Evolutionary conservation across 1,140 invertebrate genomes (phyloP), one percentile per base, ranked within the genome.

Genomic region (Riptortus pedestris): DNA sequence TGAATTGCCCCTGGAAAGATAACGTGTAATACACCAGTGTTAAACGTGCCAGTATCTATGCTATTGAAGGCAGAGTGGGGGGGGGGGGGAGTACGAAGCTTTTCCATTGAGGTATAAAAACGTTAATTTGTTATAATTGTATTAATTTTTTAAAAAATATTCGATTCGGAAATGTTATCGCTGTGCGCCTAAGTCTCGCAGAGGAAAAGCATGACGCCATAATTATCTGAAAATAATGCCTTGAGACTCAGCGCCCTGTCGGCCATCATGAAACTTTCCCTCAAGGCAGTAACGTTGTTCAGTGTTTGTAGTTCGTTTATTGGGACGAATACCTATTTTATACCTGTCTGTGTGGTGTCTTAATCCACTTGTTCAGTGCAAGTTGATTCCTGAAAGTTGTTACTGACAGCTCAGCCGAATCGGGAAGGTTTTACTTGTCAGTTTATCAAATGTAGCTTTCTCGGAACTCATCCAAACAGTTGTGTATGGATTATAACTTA

Each of bases 251-350:
- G 51, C 51, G 51, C 51, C 51, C 51, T 55, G 51, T 26, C 51
- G n/a, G 51, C 51, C 51, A 55, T 55, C 9, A 55, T 55, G 51
- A 55, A 55, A 55, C 51, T 55, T 55, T 55, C 51, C 51, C 51
- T 55, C 51, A 55, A 55, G 51, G 51, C 51, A 55, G 51, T 24
- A 14, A 55, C 51, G 51, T 55, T 24, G 51, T 55, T 24, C 51
- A 14, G 31, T 55, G 51, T 55, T 55, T 55, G 51, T 55, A 55
- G 51, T 55, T 18, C 24, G 22, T 55, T 24, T 47, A n/a, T 22
- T 22, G 18, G 11, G 11, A 45, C 22, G 45, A 20, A 2, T 45
- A 22, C 1, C 22, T 47, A n/a, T 9, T 22, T n/a, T 47, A 18
- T 47, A 47, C n/a, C n/a, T n/a, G n/a, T n/a, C n/a, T n/a, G n/a